These are phyloP conservation scores for Sebastes elongatus DNA, from an alignment of 2,797 vertebrate genomes.

Conservation along the genomic window DNA sequence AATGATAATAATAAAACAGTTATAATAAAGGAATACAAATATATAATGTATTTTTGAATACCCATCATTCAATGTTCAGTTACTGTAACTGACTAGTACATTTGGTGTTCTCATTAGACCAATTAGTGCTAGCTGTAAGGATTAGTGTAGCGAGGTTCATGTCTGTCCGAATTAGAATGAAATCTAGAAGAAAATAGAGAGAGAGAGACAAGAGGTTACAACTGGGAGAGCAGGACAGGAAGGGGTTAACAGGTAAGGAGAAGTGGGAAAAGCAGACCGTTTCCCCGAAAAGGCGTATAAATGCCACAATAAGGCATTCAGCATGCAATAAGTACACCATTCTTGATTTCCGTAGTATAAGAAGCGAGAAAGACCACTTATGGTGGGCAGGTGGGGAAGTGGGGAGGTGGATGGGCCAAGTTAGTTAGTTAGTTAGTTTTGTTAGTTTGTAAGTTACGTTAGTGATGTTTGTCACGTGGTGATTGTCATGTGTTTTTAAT, in stretches of 20 bases:
- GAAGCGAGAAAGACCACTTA: too few species aligned
- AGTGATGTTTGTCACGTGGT: too few species aligned
- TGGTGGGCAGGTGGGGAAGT: too few species aligned
- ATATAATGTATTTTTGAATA: background rate
- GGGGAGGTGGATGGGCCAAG: too few species aligned
- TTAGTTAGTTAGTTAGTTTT: too few species aligned
- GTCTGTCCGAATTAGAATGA: background rate
- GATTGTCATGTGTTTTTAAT: too few species aligned
- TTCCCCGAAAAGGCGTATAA: too few species aligned
- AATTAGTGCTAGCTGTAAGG: slow-evolving; percentile 1
- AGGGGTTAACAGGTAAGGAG: background rate
- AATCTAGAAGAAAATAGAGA: background rate
- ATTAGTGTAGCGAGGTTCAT: background rate
- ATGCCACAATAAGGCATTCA: too few species aligned
- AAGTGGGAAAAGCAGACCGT: too few species aligned
- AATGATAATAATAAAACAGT: background rate
- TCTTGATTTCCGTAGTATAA: too few species aligned
- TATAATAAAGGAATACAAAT: background rate
- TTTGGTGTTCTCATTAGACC: background rate
- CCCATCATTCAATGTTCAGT: background rate
- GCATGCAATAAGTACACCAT: too few species aligned
- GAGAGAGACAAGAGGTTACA: background rate
- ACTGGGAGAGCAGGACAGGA: background rate
- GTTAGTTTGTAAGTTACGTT: too few species aligned
- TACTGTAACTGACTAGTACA: background rate